phyloP scores from a whole-genome alignment of 2,888 invertebrate genomes.

The Mycalesis mineus region DNA sequence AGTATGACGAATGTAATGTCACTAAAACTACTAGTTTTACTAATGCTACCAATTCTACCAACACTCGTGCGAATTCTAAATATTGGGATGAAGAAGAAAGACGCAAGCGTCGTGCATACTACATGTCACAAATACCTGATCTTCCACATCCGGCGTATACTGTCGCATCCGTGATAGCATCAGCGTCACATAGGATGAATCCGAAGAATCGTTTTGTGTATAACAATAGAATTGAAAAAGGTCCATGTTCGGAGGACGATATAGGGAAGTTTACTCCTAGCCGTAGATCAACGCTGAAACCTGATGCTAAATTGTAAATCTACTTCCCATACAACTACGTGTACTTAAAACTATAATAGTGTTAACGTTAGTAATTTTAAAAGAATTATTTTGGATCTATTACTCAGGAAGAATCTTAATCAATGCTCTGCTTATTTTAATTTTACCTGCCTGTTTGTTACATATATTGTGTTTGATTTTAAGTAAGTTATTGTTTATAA shows the following conservation, averaged over 20 bases:
- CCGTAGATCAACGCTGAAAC: constrained; percentile 48
- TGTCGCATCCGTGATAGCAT: constrained; percentile 48
- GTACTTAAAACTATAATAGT: too few species aligned
- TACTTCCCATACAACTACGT: too few species aligned
- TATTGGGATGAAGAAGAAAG: constrained; percentile 31
- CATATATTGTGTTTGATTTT: too few species aligned
- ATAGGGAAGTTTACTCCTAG: constrained; percentile 41
- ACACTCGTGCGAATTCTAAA: neutral
- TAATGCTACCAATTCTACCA: neutral
- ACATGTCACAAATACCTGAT: constrained; percentile 50
- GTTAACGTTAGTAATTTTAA: too few species aligned
- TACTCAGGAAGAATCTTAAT: too few species aligned
- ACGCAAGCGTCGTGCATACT: constrained; percentile 40
- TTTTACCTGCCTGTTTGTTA: too few species aligned
- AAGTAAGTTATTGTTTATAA: too few species aligned
- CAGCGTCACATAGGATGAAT: constrained; percentile 42
- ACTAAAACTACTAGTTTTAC: constrained; percentile 40
- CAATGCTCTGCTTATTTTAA: too few species aligned
- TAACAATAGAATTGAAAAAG: constrained; percentile 43
- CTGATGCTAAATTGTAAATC: constrained; percentile 14
- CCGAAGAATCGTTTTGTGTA: constrained; percentile 42
- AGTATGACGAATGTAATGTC: constrained; percentile 45
- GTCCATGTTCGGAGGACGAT: constrained; percentile 24
- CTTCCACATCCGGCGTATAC: constrained; percentile 48
- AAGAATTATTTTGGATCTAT: too few species aligned